Evolutionary conservation across 1,140 invertebrate species (phyloP).

Genomic region (Meloidogyne exigua): DNA sequence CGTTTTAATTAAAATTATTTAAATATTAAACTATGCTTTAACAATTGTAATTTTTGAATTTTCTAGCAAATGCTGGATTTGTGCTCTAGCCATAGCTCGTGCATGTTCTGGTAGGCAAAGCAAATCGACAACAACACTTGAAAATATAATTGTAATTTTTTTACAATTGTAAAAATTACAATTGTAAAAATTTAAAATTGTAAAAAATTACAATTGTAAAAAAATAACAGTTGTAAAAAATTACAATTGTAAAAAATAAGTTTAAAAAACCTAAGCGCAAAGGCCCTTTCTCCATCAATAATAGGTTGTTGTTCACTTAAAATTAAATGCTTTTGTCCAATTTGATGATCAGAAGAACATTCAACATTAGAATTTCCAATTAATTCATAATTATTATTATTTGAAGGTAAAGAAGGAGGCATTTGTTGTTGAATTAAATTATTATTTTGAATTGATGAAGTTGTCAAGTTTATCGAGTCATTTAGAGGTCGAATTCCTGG

Average conservation of each 20-base stretch:
- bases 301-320: conserved; percentile 24
- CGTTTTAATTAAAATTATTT: too few species aligned
- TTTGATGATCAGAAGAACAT: background rate
- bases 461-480: background rate
- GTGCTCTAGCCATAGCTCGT: conserved; percentile 36
- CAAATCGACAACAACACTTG: conserved; percentile 38
- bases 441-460: background rate
- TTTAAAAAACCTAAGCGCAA: conserved; percentile 22
- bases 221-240: background rate
- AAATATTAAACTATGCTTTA: conserved; percentile 28
- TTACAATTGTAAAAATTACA: background rate
- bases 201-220: background rate
- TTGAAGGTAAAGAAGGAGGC: too few species aligned
- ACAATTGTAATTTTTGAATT: conserved; percentile 43
- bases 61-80: conserved; percentile 37
- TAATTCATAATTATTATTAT: background rate
- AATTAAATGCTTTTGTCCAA: conserved; percentile 29
- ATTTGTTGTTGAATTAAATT: background rate
- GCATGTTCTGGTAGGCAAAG: conserved; percentile 33
- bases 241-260: background rate
- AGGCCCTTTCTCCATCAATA: conserved; percentile 37
- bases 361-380: background rate
- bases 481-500: background rate
- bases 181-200: background rate
- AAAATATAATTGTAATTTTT: background rate